Conservation (phyloP, 2,797 vertebrate genomes). For the Sylvia borin region DNA sequence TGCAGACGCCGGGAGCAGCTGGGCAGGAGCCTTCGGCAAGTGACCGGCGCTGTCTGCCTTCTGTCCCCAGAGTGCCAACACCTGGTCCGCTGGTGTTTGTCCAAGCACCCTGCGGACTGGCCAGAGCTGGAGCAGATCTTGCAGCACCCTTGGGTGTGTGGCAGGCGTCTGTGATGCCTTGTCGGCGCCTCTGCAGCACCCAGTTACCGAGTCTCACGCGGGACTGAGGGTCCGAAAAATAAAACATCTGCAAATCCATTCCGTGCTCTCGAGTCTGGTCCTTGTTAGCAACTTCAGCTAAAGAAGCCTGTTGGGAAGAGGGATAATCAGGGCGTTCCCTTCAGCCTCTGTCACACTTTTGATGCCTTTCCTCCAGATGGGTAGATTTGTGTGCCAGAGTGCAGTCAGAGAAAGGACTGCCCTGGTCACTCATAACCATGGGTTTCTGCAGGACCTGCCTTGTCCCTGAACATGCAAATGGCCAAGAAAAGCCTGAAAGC, state of each 20-base stretch:
- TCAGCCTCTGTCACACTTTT: background rate
- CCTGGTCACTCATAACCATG: fast-evolving
- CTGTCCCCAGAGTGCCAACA: background rate
- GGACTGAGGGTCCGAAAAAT: no score
- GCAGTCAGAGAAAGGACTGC: no score
- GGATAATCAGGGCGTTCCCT: background rate
- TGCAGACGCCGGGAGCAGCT: no score
- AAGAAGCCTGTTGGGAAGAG: no score
- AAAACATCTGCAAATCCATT: no score
- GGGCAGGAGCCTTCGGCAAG: background rate
- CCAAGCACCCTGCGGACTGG: background rate
- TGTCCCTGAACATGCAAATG: no score
- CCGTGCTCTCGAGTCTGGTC: background rate
- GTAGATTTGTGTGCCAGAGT: background rate
- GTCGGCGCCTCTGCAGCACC: background rate
- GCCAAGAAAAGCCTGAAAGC: background rate
- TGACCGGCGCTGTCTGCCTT: background rate
- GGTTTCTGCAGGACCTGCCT: no score
- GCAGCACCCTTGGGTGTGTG: background rate
- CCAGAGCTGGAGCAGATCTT: background rate
- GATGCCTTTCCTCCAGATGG: background rate
- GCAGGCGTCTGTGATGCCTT: background rate
- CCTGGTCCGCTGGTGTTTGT: background rate
- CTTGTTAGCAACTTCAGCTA: background rate
- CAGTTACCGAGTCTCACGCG: background rate